Base-by-base conservation (phyloP, 2,888 invertebrate genomes). In the Coelopa pilipes region DNA sequence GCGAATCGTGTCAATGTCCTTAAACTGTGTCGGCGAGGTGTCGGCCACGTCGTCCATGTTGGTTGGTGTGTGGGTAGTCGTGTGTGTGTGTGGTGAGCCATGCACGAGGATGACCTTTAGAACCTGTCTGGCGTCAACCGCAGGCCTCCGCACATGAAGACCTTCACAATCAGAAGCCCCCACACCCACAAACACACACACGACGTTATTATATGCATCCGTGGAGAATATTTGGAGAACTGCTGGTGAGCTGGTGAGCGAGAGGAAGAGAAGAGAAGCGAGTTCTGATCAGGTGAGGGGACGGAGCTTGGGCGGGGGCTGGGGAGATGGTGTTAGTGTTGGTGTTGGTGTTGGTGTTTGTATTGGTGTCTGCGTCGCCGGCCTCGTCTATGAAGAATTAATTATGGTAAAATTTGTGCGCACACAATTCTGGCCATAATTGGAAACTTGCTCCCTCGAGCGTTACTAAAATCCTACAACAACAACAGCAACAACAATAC, bases 361-460 rank as follows among this genome's bases (percentile, higher is more conserved):
- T 34, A 7, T 34, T 34, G 2, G 34, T 34, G 34, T 7, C 34
- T 34, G 7, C 34, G 34, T 34, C 34, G 2, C 2, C 34, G 34
- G 7, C 34, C 2, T 4, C 34, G 34, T 34, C 34, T 53, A 53
- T 53, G 53, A 46, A 60, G 10, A 70, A 9, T 21, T 45, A 49
- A 49, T 70, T 71, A 21, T 15, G 17, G 45, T 55, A 55, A 19
- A 34, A 72, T 68, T 46, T 72, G 76, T 74, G 24, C 46, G 21
- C 45, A 59, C 55, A 69, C 19, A 66, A 66, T 49, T 47, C 46
- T 57, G 12, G 50, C 79, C 77, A 76, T 79, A 81, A 78, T 75
- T 78, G 76, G 76, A 78, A 80, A 81, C 79, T 81, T 80, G 80
- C 81, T 81, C 76, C 78, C 67, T 73, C 60, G 65, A 66, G 72